Percentiles rank a stretch among this genome's conserved stretches.
Evolutionary conservation across 2,113 vertebrate genomes (phyloP).

Genomic region (Protobothrops flavoviridis): DNA sequence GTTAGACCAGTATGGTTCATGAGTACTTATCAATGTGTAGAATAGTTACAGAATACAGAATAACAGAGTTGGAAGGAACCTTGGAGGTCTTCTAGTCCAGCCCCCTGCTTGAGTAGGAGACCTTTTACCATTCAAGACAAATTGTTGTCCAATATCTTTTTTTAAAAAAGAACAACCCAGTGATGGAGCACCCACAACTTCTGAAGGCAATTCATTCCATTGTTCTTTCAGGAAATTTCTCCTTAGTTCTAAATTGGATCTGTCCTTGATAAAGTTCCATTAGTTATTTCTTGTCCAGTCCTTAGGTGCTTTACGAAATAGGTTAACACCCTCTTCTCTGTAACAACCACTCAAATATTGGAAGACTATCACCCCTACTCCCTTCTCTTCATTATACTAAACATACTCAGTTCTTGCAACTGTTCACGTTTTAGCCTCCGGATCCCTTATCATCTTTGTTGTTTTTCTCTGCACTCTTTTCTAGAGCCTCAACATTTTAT

Average conservation of each 20-base stretch:
- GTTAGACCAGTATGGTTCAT: neutral
- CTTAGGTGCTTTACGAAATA: neutral
- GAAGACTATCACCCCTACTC: neutral
- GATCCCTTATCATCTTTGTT: neutral
- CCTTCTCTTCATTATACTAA: neutral
- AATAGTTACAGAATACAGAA: neutral
- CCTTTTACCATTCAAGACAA: neutral
- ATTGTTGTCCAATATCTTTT: neutral
- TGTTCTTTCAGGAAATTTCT: neutral
- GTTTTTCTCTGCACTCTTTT: neutral
- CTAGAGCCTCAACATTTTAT: neutral
- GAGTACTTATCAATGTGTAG: neutral
- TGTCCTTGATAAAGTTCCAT: neutral
- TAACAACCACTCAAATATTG: neutral
- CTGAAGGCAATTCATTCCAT: neutral
- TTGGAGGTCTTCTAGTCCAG: neutral
- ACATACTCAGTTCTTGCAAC: neutral
- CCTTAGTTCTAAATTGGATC: neutral
- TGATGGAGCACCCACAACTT: neutral
- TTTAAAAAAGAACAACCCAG: too few relatives aligned
- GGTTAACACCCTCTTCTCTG: neutral
- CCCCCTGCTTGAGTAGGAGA: neutral
- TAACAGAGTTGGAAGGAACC: neutral
- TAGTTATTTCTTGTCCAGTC: neutral
- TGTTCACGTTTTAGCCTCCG: neutral